phyloP scores from a whole-genome alignment of 2,113 vertebrate genomes.

The Cardinalis cardinalis region DNA sequence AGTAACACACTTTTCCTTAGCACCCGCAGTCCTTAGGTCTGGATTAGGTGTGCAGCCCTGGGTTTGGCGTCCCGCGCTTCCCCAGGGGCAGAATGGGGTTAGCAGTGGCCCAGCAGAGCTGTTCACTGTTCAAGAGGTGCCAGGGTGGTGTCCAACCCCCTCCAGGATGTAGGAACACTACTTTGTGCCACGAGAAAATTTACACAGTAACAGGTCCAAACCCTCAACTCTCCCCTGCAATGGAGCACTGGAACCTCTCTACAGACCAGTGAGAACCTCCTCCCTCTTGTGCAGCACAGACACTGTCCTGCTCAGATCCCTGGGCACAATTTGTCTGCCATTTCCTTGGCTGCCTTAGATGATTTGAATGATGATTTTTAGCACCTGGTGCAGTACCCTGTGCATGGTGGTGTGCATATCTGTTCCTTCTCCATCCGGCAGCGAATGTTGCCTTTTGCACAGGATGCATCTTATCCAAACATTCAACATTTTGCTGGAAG shows the following conservation, averaged over 20 bases:
- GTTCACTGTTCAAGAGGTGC: background rate
- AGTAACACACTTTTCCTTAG: background rate
- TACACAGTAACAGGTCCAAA: background rate
- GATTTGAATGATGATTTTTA: background rate
- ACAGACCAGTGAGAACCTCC: background rate
- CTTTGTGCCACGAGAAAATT: background rate
- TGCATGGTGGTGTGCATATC: background rate
- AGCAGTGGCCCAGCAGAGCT: rapidly evolving
- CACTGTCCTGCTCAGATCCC: background rate
- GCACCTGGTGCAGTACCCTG: rapidly evolving
- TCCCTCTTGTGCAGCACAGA: background rate
- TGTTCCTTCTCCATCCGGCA: background rate
- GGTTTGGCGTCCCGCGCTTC: rapidly evolving
- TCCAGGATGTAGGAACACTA: background rate
- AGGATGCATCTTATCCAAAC: background rate
- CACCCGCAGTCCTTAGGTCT: rapidly evolving
- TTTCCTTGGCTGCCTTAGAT: background rate
- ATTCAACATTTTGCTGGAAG: background rate
- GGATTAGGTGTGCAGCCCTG: background rate
- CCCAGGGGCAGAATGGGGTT: rapidly evolving
- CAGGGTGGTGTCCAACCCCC: background rate
- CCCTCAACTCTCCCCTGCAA: background rate
- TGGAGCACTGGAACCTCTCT: background rate
- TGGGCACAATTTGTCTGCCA: rapidly evolving
- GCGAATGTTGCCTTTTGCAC: rapidly evolving